phyloP scores from a whole-genome alignment of 2,888 invertebrate species.

The Thecophora atra region DNA sequence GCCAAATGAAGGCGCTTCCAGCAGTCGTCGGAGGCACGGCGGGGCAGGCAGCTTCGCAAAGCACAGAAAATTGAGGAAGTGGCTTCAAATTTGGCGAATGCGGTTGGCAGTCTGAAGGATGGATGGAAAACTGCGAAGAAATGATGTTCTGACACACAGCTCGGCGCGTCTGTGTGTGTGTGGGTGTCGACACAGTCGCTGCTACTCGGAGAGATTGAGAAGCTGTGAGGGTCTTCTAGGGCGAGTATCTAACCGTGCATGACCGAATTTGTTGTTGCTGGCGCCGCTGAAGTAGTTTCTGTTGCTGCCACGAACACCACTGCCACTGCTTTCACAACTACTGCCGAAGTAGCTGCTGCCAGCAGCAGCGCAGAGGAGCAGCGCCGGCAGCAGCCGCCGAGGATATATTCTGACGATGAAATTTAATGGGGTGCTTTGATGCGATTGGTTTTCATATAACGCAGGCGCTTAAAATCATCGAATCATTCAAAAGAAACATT shows the following conservation, averaged over 20 bases:
- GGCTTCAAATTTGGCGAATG: constrained; percentile 10
- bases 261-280: not conserved
- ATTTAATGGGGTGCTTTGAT: constrained; percentile 68
- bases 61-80: constrained; percentile 4
- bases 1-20: constrained; percentile 31
- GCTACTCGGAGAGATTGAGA: not conserved
- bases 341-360: not conserved
- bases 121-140: not conserved
- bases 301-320: not conserved
- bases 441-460: constrained; percentile 68
- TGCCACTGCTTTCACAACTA: not conserved
- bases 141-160: not conserved
- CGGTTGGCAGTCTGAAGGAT: constrained; percentile 24
- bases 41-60: not conserved
- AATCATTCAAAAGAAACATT: constrained; percentile 66
- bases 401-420: constrained; percentile 64
- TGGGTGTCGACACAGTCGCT: not conserved
- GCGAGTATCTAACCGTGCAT: not conserved
- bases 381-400: constrained; percentile 32
- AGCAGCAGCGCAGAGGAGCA: not conserved
- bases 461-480: constrained; percentile 68
- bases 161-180: not conserved
- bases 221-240: constrained; percentile 14
- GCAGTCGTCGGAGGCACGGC: not conserved
- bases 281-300: not conserved